These are phyloP conservation scores for Conopomorpha cramerella DNA, from an alignment of 1,140 invertebrate species.

Conservation along the genomic window DNA sequence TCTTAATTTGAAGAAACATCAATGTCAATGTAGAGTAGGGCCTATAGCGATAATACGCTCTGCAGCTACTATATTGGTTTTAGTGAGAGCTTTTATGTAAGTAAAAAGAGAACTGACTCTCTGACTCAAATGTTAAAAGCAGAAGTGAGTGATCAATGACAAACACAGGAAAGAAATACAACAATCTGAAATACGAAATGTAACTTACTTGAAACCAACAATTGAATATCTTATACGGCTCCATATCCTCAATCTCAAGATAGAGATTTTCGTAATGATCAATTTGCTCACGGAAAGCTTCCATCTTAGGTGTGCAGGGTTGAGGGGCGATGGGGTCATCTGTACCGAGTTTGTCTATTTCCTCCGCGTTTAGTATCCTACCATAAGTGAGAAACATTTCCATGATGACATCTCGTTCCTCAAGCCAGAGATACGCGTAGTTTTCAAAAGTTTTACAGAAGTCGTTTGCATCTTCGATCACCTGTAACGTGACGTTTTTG, in stretches of 20 bases:
- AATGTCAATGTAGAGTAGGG: no score
- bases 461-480: slow-evolving; percentile 74
- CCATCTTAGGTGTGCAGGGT: slow-evolving; percentile 77
- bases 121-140: no score
- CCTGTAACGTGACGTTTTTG: no score
- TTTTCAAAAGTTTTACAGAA: slow-evolving; percentile 77
- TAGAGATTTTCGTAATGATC: slow-evolving; percentile 89
- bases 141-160: no score
- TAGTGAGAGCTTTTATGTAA: no score
- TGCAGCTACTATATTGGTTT: no score
- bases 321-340: slow-evolving; percentile 57
- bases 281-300: slow-evolving; percentile 91
- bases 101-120: no score
- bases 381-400: slow-evolving; percentile 90
- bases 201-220: slow-evolving; percentile 78
- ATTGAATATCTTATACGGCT: slow-evolving; percentile 80
- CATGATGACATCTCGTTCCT: slow-evolving; percentile 86
- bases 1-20: no score
- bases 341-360: slow-evolving; percentile 78
- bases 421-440: slow-evolving; percentile 91
- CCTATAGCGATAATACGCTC: no score
- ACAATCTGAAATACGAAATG: slow-evolving; percentile 12
- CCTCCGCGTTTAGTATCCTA: slow-evolving; percentile 80
- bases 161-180: slow-evolving; percentile 5
- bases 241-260: slow-evolving; percentile 80